phyloP scores from a whole-genome alignment of 2,888 invertebrate genomes.

The Oasisia sp. region DNA sequence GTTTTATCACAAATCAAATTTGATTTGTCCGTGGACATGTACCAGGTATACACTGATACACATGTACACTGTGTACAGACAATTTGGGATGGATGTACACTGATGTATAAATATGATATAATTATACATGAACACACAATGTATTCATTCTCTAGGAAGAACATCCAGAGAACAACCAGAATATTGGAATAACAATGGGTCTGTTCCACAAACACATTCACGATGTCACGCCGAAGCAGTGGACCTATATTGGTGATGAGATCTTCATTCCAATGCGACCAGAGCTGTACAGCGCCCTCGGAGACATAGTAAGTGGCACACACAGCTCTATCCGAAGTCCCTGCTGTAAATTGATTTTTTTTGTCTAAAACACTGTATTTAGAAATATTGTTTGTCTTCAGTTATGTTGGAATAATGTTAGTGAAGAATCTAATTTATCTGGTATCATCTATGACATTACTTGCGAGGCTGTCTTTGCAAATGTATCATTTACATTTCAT shows the following conservation, averaged over 20 bases:
- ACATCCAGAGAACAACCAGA: not conserved
- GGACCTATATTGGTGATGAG: conserved; percentile 64
- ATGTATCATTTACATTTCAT: too few species aligned
- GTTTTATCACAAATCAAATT: too few species aligned
- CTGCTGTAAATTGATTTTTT: not conserved
- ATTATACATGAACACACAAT: not conserved
- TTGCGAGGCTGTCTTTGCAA: too few species aligned
- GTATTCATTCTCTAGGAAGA: not conserved
- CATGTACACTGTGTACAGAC: not conserved
- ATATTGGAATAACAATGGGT: conserved; percentile 40
- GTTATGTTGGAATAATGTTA: too few species aligned
- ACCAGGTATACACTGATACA: not conserved
- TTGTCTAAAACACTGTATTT: not conserved
- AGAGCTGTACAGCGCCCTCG: conserved; percentile 53
- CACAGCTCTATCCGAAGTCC: not conserved
- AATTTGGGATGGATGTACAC: not conserved
- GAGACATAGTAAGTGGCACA: conserved; percentile 52
- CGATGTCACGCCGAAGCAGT: conserved; percentile 40
- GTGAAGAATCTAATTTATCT: too few species aligned
- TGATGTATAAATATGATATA: not conserved
- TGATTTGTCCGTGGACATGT: not conserved
- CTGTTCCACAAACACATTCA: conserved; percentile 51
- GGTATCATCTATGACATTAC: too few species aligned
- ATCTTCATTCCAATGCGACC: conserved; percentile 57
- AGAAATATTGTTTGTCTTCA: too few species aligned